Conservation (phyloP, 2,113 vertebrate species). For the Python bivittatus region DNA sequence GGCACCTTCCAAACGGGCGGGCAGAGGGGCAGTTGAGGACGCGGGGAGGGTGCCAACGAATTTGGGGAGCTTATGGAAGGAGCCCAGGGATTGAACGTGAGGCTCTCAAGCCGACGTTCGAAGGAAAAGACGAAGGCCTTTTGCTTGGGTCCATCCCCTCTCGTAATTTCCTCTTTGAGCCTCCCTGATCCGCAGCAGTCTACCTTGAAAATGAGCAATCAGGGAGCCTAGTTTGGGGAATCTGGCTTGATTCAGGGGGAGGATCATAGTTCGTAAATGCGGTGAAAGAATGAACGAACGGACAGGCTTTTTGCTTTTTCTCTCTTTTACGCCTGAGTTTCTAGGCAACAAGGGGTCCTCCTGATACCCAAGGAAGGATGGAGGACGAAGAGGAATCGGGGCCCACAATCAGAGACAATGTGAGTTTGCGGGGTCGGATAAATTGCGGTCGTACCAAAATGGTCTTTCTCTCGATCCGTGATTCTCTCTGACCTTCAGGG, state of each 20-base stretch:
- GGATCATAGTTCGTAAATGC: not conserved
- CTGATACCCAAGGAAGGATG: not conserved
- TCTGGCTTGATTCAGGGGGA: not conserved
- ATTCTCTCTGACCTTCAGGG: not conserved
- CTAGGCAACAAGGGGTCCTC: no score
- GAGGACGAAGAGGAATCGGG: not conserved
- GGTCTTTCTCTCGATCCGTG: no score
- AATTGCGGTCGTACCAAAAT: not conserved
- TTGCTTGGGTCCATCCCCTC: not conserved
- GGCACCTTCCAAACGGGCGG: not conserved
- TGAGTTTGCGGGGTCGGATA: not conserved
- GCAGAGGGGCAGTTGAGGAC: not conserved
- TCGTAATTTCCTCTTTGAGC: not conserved
- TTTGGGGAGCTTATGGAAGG: not conserved
- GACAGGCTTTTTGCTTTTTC: not conserved
- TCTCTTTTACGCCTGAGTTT: no score
- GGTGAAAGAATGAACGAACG: not conserved
- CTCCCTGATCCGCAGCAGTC: not conserved
- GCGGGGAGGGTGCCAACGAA: not conserved
- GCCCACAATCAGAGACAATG: not conserved
- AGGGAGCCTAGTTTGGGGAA: not conserved
- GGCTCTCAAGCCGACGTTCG: not conserved
- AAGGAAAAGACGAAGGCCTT: not conserved
- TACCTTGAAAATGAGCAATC: not conserved
- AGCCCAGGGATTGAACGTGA: not conserved